These are phyloP conservation scores for Thymallus thymallus DNA, from an alignment of 2,113 vertebrate species.

Conservation along the genomic window DNA sequence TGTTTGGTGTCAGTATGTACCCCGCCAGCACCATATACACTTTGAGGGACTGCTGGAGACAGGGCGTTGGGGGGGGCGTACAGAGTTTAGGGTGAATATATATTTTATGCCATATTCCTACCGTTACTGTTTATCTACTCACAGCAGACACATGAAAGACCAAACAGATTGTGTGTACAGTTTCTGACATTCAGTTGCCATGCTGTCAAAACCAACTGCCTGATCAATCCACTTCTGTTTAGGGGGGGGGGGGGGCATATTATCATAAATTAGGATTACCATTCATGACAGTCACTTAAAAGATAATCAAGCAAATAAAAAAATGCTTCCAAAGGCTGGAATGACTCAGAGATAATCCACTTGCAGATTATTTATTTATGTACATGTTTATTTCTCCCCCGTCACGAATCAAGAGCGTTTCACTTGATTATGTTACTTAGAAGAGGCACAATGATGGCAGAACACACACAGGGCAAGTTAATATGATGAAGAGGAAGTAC, in stretches of 20 bases:
- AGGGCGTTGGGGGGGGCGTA: neutral
- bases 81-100: neutral
- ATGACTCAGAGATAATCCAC: conserved; percentile 59
- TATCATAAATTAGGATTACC: conserved; percentile 65
- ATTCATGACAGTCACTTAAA: conserved; percentile 65
- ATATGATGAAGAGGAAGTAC: neutral
- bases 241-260: conserved; percentile 23
- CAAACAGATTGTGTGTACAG: conserved; percentile 28
- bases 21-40: neutral
- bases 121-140: conserved; percentile 31
- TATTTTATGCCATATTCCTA: neutral
- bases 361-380: conserved; percentile 38
- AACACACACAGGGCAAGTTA: conserved; percentile 3
- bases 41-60: neutral
- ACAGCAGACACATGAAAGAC: conserved; percentile 8
- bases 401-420: conserved; percentile 36
- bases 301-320: conserved; percentile 67
- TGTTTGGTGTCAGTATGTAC: neutral
- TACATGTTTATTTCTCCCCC: conserved; percentile 31
- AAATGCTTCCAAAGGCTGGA: conserved; percentile 48
- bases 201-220: conserved; percentile 32
- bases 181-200: conserved; percentile 30
- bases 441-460: neutral
- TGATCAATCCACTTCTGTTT: conserved; percentile 38
- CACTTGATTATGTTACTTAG: conserved; percentile 35